These are phyloP conservation scores for Sebastes vulpes DNA, from an alignment of 2,797 vertebrate genomes.

Conservation along the genomic window DNA sequence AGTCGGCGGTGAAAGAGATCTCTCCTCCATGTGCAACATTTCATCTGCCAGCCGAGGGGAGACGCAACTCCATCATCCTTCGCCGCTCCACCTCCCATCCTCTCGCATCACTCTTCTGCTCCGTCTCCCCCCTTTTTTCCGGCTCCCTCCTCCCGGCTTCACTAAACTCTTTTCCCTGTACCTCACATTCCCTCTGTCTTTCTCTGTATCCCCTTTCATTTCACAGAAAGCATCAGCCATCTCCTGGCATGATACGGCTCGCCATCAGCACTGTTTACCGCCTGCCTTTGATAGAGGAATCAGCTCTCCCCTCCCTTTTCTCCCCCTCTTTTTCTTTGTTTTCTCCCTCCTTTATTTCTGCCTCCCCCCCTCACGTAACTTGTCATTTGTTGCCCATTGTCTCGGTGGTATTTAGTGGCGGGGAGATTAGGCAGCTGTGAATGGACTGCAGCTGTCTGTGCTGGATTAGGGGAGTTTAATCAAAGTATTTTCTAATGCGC, in stretches of 20 bases:
- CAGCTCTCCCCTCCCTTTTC: conserved; percentile 53
- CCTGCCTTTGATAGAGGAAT: conserved; percentile 67
- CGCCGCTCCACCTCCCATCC: conserved; percentile 6
- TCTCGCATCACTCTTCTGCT: background rate
- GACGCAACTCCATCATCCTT: conserved; percentile 57
- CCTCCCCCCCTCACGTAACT: conserved; percentile 56
- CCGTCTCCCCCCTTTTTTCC: background rate
- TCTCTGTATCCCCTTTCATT: conserved; percentile 41
- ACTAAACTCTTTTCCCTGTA: conserved; percentile 44
- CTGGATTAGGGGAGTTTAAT: conserved; percentile 99
- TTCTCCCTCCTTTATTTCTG: conserved; percentile 53
- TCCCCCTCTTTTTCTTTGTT: conserved; percentile 70
- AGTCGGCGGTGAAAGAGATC: conserved; percentile 54
- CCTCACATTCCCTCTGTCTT: conserved; percentile 48
- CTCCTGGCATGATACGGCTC: conserved; percentile 61
- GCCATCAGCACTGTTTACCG: conserved; percentile 67
- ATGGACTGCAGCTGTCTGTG: conserved; percentile 98
- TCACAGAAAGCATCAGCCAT: conserved; percentile 63
- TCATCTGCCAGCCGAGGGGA: conserved; percentile 63
- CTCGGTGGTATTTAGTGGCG: conserved; percentile 89
- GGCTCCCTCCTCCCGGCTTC: background rate
- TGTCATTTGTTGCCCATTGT: conserved; percentile 89
- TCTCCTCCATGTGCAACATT: conserved; percentile 59
- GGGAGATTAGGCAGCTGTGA: conserved; percentile 96
- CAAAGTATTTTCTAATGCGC: conserved; percentile 99